phyloP scores from a whole-genome alignment of 2,113 vertebrate species.

The Pardalotus punctatus region DNA sequence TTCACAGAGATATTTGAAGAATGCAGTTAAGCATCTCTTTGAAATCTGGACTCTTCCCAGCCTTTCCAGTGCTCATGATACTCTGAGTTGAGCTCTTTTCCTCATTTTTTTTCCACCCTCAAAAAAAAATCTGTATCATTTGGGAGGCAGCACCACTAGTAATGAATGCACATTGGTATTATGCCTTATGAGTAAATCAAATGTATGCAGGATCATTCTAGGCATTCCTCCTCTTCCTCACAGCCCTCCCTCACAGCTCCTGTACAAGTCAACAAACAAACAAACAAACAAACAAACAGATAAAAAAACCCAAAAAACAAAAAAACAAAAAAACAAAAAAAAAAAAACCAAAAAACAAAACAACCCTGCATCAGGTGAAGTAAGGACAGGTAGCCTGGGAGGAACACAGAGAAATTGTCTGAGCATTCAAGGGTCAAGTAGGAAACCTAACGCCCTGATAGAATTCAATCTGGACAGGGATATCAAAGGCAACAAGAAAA shows the following conservation, averaged over 20 bases:
- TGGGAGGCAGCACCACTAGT: not conserved
- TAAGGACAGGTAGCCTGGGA: not conserved
- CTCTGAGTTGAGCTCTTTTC: slow-evolving; percentile 5
- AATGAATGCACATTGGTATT: not conserved
- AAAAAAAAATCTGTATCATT: slow-evolving; percentile 31
- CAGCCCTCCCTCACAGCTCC: not conserved
- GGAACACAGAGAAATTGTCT: not conserved
- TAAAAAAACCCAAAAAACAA: too few relatives aligned
- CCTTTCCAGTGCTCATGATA: not conserved
- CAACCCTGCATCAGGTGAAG: too few relatives aligned
- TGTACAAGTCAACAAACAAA: too few relatives aligned
- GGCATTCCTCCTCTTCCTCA: not conserved
- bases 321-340: too few relatives aligned
- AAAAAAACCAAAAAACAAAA: too few relatives aligned
- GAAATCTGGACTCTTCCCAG: slow-evolving; percentile 57
- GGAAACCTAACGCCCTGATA: not conserved
- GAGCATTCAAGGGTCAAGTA: not conserved
- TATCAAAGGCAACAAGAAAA: not conserved
- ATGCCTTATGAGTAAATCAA: slow-evolving; percentile 4
- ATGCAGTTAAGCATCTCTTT: slow-evolving; percentile 66
- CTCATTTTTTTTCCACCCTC: not conserved
- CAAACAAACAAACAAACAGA: too few relatives aligned
- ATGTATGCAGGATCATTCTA: not conserved
- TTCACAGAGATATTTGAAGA: slow-evolving; percentile 65
- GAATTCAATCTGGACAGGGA: too few relatives aligned